phyloP scores from a whole-genome alignment of 2,797 vertebrate genomes.

The Hippoglossus hippoglossus region DNA sequence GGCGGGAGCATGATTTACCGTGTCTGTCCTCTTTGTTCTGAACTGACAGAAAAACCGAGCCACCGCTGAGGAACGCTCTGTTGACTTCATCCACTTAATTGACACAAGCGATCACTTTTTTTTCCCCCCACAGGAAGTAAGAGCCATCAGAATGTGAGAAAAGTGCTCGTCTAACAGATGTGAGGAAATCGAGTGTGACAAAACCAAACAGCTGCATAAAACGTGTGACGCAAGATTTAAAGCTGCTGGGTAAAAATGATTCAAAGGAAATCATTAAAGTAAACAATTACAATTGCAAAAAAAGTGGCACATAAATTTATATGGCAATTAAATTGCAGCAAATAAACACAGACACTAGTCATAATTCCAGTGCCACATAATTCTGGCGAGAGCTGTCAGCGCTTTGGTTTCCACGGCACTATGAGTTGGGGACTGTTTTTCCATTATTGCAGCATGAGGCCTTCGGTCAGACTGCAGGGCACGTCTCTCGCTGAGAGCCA shows the following conservation, averaged over 20 bases:
- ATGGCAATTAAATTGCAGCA: slow-evolving; percentile 33
- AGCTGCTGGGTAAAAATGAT: slow-evolving; percentile 15
- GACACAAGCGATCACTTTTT: slow-evolving; percentile 1
- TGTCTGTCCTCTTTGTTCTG: slow-evolving; percentile 37
- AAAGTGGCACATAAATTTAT: slow-evolving; percentile 41
- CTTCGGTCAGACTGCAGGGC: slow-evolving; percentile 62
- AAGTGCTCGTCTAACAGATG: slow-evolving; percentile 54
- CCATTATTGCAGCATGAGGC: slow-evolving; percentile 66
- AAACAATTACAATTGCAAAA: slow-evolving; percentile 44
- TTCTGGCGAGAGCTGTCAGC: slow-evolving; percentile 54
- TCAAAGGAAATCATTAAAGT: slow-evolving; percentile 35
- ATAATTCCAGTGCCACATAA: slow-evolving; percentile 63
- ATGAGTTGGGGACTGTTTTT: slow-evolving; percentile 58
- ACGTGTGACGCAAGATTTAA: slow-evolving; percentile 38
- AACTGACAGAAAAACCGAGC: slow-evolving; percentile 32
- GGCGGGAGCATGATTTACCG: slow-evolving; percentile 45
- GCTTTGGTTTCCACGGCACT: slow-evolving; percentile 39
- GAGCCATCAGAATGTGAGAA: slow-evolving; percentile 56
- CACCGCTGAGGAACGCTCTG: slow-evolving; percentile 33
- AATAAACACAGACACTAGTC: slow-evolving; percentile 56
- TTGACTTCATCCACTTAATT: slow-evolving; percentile 32
- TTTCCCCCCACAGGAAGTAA: slow-evolving; percentile 36
- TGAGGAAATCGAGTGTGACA: slow-evolving; percentile 54
- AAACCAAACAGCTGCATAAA: slow-evolving; percentile 66
- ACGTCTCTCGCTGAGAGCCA: slow-evolving; percentile 60